A percentile compares a stretch with the other conserved stretches of the same genome.
These are phyloP conservation scores for Aphis craccivora DNA, from an alignment of 1,140 invertebrate species.

Conservation along the genomic window DNA sequence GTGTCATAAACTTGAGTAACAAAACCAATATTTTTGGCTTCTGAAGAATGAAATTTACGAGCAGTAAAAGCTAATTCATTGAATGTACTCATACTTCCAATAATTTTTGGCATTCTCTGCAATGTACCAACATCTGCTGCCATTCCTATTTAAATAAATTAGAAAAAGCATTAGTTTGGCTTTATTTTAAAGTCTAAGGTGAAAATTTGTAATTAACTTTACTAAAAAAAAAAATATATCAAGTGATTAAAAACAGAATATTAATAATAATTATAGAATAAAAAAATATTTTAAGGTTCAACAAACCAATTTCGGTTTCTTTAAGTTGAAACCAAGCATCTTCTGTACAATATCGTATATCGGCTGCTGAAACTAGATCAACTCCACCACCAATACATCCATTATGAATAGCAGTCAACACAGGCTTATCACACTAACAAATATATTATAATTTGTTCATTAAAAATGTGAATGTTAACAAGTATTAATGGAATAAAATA, in stretches of 20 bases:
- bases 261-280: not conserved
- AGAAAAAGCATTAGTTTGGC: not conserved
- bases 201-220: not conserved
- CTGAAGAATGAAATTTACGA: slow-evolving; percentile 79
- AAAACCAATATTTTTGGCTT: slow-evolving; percentile 80
- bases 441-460: slow-evolving; percentile 32
- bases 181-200: not conserved
- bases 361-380: slow-evolving; percentile 84
- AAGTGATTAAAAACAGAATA: not conserved
- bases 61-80: slow-evolving; percentile 89
- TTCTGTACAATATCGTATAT: slow-evolving; percentile 89
- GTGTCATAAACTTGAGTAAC: slow-evolving; percentile 78
- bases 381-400: slow-evolving; percentile 92
- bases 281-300: not conserved
- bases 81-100: slow-evolving; percentile 86
- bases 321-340: slow-evolving; percentile 95
- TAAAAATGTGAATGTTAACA: not conserved
- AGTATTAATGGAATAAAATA: not conserved
- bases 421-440: slow-evolving; percentile 82
- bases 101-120: slow-evolving; percentile 91
- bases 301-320: slow-evolving; percentile 72
- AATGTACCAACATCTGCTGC: slow-evolving; percentile 94
- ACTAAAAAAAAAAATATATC: not conserved
- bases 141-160: slow-evolving; percentile 67
- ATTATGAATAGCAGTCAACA: slow-evolving; percentile 86